Evolutionary conservation across 2,797 vertebrate species (phyloP).

Genomic region (Anguilla pacifica): DNA sequence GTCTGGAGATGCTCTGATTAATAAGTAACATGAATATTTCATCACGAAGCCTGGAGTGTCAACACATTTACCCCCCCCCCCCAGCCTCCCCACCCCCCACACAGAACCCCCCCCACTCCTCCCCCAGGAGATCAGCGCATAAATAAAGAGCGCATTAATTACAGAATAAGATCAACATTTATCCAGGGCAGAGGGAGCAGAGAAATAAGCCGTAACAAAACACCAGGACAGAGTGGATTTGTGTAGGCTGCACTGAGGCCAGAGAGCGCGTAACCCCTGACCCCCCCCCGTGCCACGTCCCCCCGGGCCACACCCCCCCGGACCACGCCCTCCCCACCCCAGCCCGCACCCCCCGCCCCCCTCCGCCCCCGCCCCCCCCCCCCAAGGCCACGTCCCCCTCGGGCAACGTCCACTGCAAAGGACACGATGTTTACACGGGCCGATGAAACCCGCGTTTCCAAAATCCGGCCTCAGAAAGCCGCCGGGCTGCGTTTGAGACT

Average conservation of each 20-base stretch:
- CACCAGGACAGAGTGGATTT: conserved; percentile 40
- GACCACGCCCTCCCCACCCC: too few relatives aligned
- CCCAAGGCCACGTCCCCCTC: neutral
- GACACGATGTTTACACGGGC: conserved; percentile 37
- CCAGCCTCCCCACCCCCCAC: too few relatives aligned
- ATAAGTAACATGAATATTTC: conserved; percentile 5
- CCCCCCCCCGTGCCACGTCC: neutral
- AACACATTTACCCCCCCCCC: neutral
- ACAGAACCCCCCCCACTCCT: conserved; percentile 10
- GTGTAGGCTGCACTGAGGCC: neutral
- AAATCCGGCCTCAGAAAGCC: conserved; percentile 25
- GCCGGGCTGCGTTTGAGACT: neutral
- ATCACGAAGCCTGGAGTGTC: conserved; percentile 8
- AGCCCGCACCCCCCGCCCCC: too few relatives aligned
- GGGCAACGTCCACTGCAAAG: neutral
- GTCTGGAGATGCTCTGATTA: conserved; percentile 12
- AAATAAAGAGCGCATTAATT: conserved; percentile 32
- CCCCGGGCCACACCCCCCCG: too few relatives aligned
- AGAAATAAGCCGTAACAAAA: conserved; percentile 33
- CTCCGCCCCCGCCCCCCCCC: too few relatives aligned
- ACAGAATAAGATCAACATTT: conserved; percentile 42
- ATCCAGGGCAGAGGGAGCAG: conserved; percentile 16
- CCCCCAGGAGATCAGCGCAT: conserved; percentile 30
- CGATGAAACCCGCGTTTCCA: conserved; percentile 30
- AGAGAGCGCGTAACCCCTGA: neutral